phyloP scores from a whole-genome alignment of 2,113 vertebrate genomes.

The Mungos mungo region DNA sequence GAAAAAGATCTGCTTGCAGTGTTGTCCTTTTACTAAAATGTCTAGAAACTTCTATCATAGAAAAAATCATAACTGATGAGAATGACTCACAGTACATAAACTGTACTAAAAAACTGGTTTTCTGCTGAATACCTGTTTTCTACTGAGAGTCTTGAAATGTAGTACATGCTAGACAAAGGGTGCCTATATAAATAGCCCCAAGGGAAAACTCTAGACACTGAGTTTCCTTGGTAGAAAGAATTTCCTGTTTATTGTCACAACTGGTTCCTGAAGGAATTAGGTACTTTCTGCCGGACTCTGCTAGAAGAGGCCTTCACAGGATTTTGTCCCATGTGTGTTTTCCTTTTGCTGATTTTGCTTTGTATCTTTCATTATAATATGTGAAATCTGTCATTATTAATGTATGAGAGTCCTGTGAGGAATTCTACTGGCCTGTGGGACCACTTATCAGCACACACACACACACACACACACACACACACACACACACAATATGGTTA shows the following conservation, averaged over 20 bases:
- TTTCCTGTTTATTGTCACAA: background rate
- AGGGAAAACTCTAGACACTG: background rate
- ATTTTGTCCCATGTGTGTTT: background rate
- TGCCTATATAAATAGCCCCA: no score
- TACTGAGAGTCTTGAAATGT: background rate
- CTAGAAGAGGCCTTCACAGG: background rate
- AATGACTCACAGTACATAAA: background rate
- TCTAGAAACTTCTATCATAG: background rate
- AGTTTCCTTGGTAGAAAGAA: background rate
- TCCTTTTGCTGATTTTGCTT: background rate
- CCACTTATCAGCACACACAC: fast-evolving
- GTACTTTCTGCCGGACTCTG: background rate
- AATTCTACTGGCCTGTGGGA: background rate
- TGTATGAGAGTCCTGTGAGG: background rate
- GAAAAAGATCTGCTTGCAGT: background rate
- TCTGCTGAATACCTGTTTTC: background rate
- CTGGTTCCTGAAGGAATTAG: background rate
- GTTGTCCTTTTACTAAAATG: background rate
- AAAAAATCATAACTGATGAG: background rate
- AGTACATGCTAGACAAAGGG: background rate
- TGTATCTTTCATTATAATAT: background rate
- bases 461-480: background rate
- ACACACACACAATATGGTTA: background rate
- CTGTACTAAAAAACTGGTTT: background rate
- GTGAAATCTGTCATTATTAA: background rate